These are phyloP conservation scores for Malurus melanocephalus DNA, from an alignment of 2,113 vertebrate species.

Conservation along the genomic window DNA sequence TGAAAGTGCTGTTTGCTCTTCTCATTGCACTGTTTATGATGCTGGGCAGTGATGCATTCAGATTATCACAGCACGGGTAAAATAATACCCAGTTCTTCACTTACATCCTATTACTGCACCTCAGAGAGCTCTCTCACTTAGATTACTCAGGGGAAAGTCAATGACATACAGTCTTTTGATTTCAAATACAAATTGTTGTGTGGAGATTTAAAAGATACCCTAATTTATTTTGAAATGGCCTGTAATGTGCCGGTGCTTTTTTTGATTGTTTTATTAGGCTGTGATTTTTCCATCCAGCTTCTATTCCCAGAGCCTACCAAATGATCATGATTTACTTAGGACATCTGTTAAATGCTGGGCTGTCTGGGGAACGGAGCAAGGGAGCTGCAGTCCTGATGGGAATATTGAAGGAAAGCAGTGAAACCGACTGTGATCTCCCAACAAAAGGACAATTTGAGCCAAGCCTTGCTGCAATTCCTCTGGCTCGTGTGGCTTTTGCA, in stretches of 20 bases:
- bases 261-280: slow-evolving; percentile 8
- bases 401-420: not conserved
- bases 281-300: not conserved
- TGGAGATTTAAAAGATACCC: slow-evolving; percentile 14
- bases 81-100: slow-evolving; percentile 57
- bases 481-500: not conserved
- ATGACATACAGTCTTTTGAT: slow-evolving; percentile 5
- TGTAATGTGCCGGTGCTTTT: not conserved
- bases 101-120: slow-evolving; percentile 54
- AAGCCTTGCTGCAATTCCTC: not conserved
- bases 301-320: not conserved
- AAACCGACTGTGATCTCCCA: not conserved
- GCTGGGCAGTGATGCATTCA: slow-evolving; percentile 54
- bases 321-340: slow-evolving; percentile 43
- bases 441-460: not conserved
- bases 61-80: slow-evolving; percentile 51
- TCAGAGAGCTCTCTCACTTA: slow-evolving; percentile 23
- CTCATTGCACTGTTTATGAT: slow-evolving; percentile 31
- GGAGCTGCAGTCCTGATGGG: slow-evolving; percentile 26
- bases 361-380: slow-evolving; percentile 8
- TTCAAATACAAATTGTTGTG: slow-evolving; percentile 21
- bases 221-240: slow-evolving; percentile 37
- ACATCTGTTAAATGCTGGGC: slow-evolving; percentile 27
- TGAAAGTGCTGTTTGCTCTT: slow-evolving; percentile 15
- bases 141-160: slow-evolving; percentile 49